Percentiles rank a stretch among this genome's conserved stretches.
phyloP scores from a whole-genome alignment of 2,888 invertebrate genomes.

The Stenoptilia bipunctidactyla region DNA sequence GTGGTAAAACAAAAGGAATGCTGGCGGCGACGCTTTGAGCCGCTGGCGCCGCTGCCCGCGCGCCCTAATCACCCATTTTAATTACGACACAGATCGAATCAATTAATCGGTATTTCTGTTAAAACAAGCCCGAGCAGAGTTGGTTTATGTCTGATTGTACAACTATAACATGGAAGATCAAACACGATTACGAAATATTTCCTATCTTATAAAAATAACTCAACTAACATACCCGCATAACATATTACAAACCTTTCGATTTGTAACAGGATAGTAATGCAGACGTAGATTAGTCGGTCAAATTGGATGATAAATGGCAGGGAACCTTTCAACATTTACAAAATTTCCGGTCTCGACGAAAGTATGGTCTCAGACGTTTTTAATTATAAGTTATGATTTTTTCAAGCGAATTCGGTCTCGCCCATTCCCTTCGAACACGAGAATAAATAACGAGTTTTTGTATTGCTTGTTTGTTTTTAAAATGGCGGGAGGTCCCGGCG shows the following conservation, averaged over 20 bases:
- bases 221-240: background rate
- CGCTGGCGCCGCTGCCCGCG: conserved; percentile 66
- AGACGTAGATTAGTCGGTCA: background rate
- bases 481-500: conserved; percentile 70
- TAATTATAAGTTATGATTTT: conserved; percentile 68
- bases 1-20: conserved; percentile 72
- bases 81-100: conserved; percentile 71
- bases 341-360: background rate
- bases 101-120: conserved; percentile 70
- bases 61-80: conserved; percentile 70
- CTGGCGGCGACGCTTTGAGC: conserved; percentile 69
- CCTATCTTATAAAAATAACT: conserved; percentile 33
- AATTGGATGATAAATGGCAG: conserved; percentile 1
- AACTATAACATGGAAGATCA: conserved; percentile 20
- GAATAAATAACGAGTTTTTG: conserved; percentile 69
- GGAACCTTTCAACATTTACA: background rate
- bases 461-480: conserved; percentile 68
- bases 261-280: background rate
- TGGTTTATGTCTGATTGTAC: background rate
- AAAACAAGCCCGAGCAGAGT: conserved; percentile 46
- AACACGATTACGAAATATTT: conserved; percentile 33
- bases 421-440: conserved; percentile 59
- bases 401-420: conserved; percentile 63
- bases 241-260: background rate
- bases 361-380: conserved; percentile 39